Conservation (phyloP, 2,888 invertebrate genomes). For the Thymelicus lineola region DNA sequence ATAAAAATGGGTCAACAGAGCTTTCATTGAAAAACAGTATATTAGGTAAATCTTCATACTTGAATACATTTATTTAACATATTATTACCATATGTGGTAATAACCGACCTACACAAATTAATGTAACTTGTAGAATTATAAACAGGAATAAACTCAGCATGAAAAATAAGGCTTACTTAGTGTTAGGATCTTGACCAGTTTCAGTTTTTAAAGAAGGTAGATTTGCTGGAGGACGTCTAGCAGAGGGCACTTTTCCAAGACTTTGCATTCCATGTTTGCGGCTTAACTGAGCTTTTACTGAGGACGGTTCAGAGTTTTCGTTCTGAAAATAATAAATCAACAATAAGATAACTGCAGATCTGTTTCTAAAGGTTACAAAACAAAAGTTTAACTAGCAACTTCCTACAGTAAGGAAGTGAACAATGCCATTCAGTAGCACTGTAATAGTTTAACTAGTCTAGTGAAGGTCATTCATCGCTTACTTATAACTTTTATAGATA, state of each 20-base stretch:
- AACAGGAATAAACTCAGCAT: too few relatives aligned
- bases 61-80: too few relatives aligned
- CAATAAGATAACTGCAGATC: not conserved
- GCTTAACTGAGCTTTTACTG: constrained; percentile 94
- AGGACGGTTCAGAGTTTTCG: constrained; percentile 94
- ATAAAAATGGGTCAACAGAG: too few relatives aligned
- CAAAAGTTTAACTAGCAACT: constrained; percentile 13
- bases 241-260: constrained; percentile 99
- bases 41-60: too few relatives aligned
- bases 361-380: not conserved
- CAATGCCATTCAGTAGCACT: constrained; percentile 36
- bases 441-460: constrained; percentile 25
- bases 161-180: constrained; percentile 64
- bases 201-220: constrained; percentile 99
- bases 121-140: too few relatives aligned
- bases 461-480: constrained; percentile 35
- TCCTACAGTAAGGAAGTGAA: constrained; percentile 39
- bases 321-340: constrained; percentile 82
- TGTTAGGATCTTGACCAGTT: constrained; percentile 83
- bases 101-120: too few relatives aligned
- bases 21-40: too few relatives aligned
- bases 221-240: constrained; percentile 99
- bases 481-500: constrained; percentile 6
- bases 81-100: too few relatives aligned
- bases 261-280: constrained; percentile 99